Evolutionary conservation across 1,140 invertebrate species (phyloP).

Genomic region (Calosoma granatense): DNA sequence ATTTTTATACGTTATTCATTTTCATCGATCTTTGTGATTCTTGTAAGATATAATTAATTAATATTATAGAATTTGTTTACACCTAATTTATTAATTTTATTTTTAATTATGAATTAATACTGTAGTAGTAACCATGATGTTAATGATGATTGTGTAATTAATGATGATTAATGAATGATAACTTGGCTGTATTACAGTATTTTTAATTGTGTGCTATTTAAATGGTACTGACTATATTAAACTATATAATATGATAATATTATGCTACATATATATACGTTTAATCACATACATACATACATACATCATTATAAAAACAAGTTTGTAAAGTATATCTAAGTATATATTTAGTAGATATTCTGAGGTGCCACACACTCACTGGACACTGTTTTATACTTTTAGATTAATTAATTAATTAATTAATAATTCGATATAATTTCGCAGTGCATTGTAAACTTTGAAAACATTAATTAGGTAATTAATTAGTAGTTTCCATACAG

Average conservation of each 20-base stretch:
- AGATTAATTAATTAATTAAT: not conserved
- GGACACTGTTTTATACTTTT: constrained; percentile 8
- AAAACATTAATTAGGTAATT: no score
- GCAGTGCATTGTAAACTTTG: constrained; percentile 5
- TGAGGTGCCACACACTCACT: not conserved
- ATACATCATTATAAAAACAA: not conserved
- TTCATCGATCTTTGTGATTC: not conserved
- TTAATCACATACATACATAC: not conserved
- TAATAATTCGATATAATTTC: no score
- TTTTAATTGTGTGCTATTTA: not conserved
- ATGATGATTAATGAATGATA: not conserved
- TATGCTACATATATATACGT: not conserved
- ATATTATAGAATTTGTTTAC: no score
- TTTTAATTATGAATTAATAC: not conserved
- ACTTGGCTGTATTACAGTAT: constrained; percentile 6
- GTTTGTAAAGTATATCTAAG: not conserved
- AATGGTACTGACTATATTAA: not conserved
- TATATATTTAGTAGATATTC: no score
- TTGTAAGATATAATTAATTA: not conserved
- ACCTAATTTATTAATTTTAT: constrained; percentile 7
- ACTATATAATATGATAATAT: not conserved
- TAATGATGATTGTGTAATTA: not conserved
- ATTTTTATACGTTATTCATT: not conserved
- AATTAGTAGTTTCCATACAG: no score
- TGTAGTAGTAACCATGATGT: not conserved